A percentile compares a stretch with the other conserved stretches of the same genome.
These are phyloP conservation scores for Fissipunctia ypsillon DNA, from an alignment of 2,888 invertebrate species.

Conservation along the genomic window DNA sequence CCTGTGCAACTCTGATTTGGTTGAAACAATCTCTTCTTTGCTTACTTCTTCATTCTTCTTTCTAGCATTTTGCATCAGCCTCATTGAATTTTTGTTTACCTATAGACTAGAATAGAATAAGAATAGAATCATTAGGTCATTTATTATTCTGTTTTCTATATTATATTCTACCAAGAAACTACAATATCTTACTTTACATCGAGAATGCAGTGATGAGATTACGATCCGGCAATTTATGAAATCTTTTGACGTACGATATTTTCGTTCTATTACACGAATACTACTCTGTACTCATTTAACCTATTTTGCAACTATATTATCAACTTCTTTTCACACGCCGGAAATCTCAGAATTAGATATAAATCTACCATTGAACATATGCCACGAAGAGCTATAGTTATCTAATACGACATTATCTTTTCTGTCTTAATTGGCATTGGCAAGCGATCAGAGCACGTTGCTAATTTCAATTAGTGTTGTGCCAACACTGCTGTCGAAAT, in stretches of 20 bases:
- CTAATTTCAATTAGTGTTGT: conserved; percentile 76
- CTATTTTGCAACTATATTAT: conserved; percentile 43
- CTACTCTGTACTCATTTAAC: conserved; percentile 48
- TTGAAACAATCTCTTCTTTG: not conserved
- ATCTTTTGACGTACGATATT: not conserved
- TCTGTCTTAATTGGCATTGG: conserved; percentile 76
- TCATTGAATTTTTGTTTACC: not conserved
- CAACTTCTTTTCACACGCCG: conserved; percentile 34
- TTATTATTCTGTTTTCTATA: not conserved
- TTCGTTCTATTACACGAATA: conserved; percentile 7
- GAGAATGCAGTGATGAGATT: conserved; percentile 6
- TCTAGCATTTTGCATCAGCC: not conserved
- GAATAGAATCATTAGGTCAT: not conserved
- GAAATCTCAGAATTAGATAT: conserved; percentile 44
- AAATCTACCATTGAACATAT: conserved; percentile 53
- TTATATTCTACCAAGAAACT: not conserved
- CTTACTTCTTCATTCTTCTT: not conserved
- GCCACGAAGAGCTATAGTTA: conserved; percentile 49
- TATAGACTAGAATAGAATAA: no score
- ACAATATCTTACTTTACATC: not conserved
- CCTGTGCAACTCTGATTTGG: not conserved
- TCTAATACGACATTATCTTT: conserved; percentile 62
- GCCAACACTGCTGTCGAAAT: conserved; percentile 70
- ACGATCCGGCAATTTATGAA: not conserved
- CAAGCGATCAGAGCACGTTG: conserved; percentile 72